Conservation (phyloP, 1,140 invertebrate genomes). For the Drosophila yakuba region DNA sequence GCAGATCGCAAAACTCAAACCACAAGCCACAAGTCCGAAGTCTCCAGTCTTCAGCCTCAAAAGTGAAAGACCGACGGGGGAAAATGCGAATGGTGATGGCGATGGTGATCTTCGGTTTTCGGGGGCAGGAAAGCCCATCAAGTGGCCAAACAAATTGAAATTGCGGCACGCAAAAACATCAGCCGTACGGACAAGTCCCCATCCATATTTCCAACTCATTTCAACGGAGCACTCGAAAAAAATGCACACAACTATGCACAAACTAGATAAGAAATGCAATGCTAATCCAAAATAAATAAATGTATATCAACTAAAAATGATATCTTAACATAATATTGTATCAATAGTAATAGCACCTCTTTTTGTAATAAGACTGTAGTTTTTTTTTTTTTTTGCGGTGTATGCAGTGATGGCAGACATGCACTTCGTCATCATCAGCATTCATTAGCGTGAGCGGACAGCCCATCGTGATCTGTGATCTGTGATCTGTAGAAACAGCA, state of each 20-base stretch:
- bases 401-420: constrained; percentile 13
- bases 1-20: constrained; percentile 32
- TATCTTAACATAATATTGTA: no score
- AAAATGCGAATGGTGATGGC: constrained; percentile 10
- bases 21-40: no score
- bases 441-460: constrained; percentile 79
- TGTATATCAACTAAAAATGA: no score
- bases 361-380: no score
- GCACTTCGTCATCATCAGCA: constrained; percentile 74
- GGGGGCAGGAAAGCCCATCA: constrained; percentile 36
- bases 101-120: constrained; percentile 2
- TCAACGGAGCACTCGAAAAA: neutral
- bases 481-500: constrained; percentile 28
- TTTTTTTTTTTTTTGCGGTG: constrained; percentile 2
- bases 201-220: neutral
- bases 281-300: no score
- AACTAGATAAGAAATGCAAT: neutral
- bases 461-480: constrained; percentile 69
- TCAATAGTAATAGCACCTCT: no score
- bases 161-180: constrained; percentile 79
- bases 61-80: constrained; percentile 68
- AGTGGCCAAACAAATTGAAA: constrained; percentile 78
- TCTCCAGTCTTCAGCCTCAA: constrained; percentile 21
- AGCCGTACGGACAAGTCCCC: constrained; percentile 48
- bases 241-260: no score